Percentiles rank a stretch among this genome's conserved stretches.
Evolutionary conservation across 2,113 vertebrate species (phyloP).

Genomic region (Crotalus horridus): DNA sequence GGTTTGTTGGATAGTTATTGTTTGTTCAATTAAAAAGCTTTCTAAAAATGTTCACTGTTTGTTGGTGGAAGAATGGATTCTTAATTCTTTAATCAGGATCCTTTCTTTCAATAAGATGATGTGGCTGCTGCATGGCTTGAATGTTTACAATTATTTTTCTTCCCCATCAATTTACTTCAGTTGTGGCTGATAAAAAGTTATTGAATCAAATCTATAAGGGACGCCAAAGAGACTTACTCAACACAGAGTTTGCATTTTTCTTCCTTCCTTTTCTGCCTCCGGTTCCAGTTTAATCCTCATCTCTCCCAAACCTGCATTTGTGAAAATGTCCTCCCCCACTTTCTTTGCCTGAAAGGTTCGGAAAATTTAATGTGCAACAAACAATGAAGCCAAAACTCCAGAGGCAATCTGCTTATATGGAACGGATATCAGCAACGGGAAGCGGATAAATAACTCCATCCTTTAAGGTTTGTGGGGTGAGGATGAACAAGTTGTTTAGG

Average conservation of each 20-base stretch:
- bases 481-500: constrained; percentile 10
- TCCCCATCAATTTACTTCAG: neutral
- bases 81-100: neutral
- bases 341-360: neutral
- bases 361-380: neutral
- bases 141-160: neutral
- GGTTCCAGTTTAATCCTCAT: neutral
- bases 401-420: neutral
- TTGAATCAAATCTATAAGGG: neutral
- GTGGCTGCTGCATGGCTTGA: neutral
- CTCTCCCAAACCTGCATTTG: neutral
- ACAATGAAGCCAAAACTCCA: neutral
- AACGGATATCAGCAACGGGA: neutral
- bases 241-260: neutral
- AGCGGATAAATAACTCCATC: neutral
- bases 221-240: neutral
- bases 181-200: neutral
- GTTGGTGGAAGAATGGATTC: neutral
- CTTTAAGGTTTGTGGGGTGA: neutral
- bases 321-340: neutral
- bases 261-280: neutral
- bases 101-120: neutral
- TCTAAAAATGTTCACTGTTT: neutral
- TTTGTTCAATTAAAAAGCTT: neutral
- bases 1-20: neutral